Evolutionary conservation across 2,113 vertebrate genomes (phyloP), one percentile per base, ranked within the genome.

Genomic region (Crotalus helleri): DNA sequence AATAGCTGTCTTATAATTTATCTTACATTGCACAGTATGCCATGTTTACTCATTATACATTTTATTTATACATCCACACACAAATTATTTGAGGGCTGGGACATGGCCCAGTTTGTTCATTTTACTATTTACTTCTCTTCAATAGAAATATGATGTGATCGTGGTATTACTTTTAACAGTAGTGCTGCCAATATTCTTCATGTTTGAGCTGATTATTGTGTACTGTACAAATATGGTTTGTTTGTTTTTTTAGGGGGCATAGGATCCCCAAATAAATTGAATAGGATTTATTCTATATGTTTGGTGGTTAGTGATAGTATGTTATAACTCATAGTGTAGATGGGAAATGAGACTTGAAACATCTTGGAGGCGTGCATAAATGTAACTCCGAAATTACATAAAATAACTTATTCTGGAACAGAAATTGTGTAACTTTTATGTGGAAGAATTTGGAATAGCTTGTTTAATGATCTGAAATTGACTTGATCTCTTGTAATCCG

Each of bases 301-400:
- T 94, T 94, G 95, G 93, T 96, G 96, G 92, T 96, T 94, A 94
- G 92, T 94, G 94, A 96, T 94, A 94, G 95, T 95, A 91, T 91
- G 61, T 53, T 94, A n/a, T 94, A 91, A 19, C 89, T 92, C 88
- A 55, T 90, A 58, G 64, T 93, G 81, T 94, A 92, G 85, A 46
- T 89, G 90, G 61, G 91, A 91, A 54, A 58, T 13, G 0, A 46
- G 26, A 89, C 57, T 87, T 46, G 88, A 61, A 46, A 3, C 17
- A 54, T 74, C 49, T 69, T 57, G 29, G 49, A 93, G 89, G 49
- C 57, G 69, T 55, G 58, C 51, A 51, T 94, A 23, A 86, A 94
- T 92, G 49, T 91, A 74, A 69, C 91, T 86, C 85, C 55, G 69
- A 89, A 94, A n/a, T 61, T 0, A 0, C 93, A 54, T 93, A 96